A percentile compares a stretch with the other conserved stretches of the same genome.
Evolutionary conservation across 2,113 vertebrate genomes (phyloP).

Genomic region (Tor tambroides): DNA sequence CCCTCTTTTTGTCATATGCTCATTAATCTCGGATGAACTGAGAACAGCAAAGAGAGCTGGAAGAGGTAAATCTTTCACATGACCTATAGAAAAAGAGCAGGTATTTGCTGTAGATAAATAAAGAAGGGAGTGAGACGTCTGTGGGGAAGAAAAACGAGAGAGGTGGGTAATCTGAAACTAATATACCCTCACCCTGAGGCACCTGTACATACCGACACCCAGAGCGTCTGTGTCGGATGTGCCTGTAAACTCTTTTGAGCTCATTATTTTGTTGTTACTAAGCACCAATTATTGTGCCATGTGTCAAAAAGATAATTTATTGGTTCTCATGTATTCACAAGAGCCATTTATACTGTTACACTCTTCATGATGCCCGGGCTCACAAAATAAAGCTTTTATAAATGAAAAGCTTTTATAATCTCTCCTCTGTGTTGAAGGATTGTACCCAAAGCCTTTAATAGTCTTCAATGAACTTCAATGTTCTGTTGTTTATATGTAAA

Average conservation of each 20-base stretch:
- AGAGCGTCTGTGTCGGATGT: not conserved
- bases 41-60: constrained; percentile 64
- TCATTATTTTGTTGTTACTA: constrained; percentile 22
- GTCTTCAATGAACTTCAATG: not conserved
- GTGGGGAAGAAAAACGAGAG: not conserved
- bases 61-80: constrained; percentile 62
- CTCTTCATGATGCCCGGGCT: not conserved
- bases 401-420: not conserved
- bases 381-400: not conserved
- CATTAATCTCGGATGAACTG: constrained; percentile 29
- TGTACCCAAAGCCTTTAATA: not conserved
- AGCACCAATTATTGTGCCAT: not conserved
- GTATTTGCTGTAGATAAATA: not conserved
- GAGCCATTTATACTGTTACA: not conserved
- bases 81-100: not conserved
- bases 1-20: not conserved
- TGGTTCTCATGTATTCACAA: not conserved
- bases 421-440: not conserved
- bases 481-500: not conserved
- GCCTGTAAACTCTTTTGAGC: constrained; percentile 2
- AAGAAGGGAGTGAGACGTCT: not conserved
- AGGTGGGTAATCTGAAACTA: not conserved
- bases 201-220: constrained; percentile 42
- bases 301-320: not conserved
- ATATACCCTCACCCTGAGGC: constrained; percentile 11